phyloP scores from a whole-genome alignment of 2,113 vertebrate species.

The Vicugna pacos region DNA sequence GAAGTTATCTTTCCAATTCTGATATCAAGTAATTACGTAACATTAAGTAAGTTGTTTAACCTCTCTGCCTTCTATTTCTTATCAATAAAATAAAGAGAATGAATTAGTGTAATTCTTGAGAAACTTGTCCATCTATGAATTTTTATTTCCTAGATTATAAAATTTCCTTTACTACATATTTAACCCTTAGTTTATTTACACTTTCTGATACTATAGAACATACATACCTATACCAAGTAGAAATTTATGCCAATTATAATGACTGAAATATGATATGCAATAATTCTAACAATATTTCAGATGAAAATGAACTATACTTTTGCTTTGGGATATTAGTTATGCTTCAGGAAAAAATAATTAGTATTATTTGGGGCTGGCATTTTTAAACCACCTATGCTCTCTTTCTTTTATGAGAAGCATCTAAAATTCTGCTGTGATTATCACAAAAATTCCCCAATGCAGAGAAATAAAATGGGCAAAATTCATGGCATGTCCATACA shows the following conservation, averaged over 20 bases:
- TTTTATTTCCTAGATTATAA: conserved; percentile 32
- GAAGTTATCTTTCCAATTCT: neutral
- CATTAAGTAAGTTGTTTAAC: neutral
- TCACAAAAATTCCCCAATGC: conserved; percentile 31
- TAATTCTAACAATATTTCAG: conserved; percentile 60
- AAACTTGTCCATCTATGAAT: neutral
- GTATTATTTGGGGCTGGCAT: conserved; percentile 41
- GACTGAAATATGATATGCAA: conserved; percentile 38
- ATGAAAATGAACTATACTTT: conserved; percentile 44
- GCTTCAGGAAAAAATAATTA: conserved; percentile 64
- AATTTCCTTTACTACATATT: conserved; percentile 15
- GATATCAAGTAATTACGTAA: neutral
- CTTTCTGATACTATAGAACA: neutral
- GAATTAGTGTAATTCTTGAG: neutral
- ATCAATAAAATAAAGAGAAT: neutral
- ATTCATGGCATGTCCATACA: neutral
- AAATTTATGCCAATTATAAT: conserved; percentile 64
- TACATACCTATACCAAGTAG: neutral
- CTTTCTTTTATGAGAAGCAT: conserved; percentile 36
- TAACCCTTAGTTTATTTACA: neutral
- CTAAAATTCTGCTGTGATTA: conserved; percentile 33
- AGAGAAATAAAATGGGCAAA: conserved; percentile 30
- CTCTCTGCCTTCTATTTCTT: neutral
- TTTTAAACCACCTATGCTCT: conserved; percentile 49
- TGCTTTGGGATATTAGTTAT: conserved; percentile 48